These are phyloP conservation scores for Cercopithecus mona DNA, from an alignment of 2,113 vertebrate genomes.

Conservation along the genomic window DNA sequence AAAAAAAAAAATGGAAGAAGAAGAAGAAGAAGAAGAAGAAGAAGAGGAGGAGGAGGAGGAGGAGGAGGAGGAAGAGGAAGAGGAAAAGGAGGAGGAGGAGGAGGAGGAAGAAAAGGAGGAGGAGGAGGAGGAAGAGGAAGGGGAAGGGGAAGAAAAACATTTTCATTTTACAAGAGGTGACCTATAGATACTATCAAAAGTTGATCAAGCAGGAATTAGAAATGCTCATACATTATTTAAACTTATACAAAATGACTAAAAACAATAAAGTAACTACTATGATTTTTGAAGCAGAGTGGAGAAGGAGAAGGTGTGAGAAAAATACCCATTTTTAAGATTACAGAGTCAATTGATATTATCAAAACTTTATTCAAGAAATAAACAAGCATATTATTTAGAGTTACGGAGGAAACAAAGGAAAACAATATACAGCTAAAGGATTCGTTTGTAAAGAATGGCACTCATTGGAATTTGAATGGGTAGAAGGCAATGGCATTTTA, in stretches of 20 bases:
- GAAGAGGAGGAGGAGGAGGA: no score
- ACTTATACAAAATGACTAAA: not conserved
- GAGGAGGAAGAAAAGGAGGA: no score
- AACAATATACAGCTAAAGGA: not conserved
- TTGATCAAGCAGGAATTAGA: not conserved
- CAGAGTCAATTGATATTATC: not conserved
- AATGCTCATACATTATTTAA: not conserved
- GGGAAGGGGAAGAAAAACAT: not conserved
- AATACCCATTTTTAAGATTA: not conserved
- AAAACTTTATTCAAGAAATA: conserved; percentile 14
- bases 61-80: no score
- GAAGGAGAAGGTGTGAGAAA: not conserved
- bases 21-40: no score
- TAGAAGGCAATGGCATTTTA: not conserved
- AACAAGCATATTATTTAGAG: not conserved
- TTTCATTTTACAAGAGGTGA: not conserved
- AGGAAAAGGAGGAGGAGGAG: no score
- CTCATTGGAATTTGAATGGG: not conserved
- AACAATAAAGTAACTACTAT: not conserved
- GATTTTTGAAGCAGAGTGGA: not conserved
- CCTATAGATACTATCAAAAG: not conserved
- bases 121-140: no score
- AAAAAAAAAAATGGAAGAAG: no score
- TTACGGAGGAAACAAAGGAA: not conserved
- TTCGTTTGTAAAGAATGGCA: not conserved